Base-by-base conservation (phyloP, 2,113 vertebrate genomes). In the Centropristis striata region DNA sequence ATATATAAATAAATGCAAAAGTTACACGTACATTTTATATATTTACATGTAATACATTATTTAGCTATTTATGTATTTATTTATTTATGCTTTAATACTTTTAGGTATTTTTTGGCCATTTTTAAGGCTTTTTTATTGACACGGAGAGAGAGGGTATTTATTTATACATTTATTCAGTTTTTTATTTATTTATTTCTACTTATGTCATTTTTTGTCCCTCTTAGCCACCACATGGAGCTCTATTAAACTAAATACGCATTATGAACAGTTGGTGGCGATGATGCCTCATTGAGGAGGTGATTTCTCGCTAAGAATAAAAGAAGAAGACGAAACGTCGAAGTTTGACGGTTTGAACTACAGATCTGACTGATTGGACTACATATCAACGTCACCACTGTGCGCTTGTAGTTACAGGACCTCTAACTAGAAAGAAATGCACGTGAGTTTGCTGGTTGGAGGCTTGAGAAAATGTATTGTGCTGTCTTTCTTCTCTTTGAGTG, bases 351-450 rank as follows among this genome's bases (percentile, higher is more conserved):
- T 47, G 61, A 50, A 81, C 74, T 79, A 70, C 76, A 81, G 1
- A 0, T 10, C 0, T 1, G 5, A 8, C 6, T 18, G 13, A 47
- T 13, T 49, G 23, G 39, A 73, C 80, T 80, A 71, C 65, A 84
- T 0, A 4, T 8, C 28, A 0, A 88, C 86, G 91, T 92, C 90
- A 93, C 88, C 68, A 58, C 2, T 1, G 0, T 2, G 90, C 84
- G 91, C 12, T n/a, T 0, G 1, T 4, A 20, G 6, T 0, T 0
- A 20, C 23, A 81, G 66, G 81, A 69, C 81, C 69, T 39, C 12
- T 46, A 10, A 16, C 0, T 5, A 4, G 5, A 10, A 0, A 39
- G 55, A 1, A 0, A 90, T 91, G 86, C 91, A 90, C 79, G 84
- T 89, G 88, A 76, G 46, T 32, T 16, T 47, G 25, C 42, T 2